A percentile compares a stretch with the other conserved stretches of the same genome.
These are phyloP conservation scores for cattle (Bos taurus) DNA, from an alignment of 2,113 vertebrate genomes.

Conservation along the genomic window DNA sequence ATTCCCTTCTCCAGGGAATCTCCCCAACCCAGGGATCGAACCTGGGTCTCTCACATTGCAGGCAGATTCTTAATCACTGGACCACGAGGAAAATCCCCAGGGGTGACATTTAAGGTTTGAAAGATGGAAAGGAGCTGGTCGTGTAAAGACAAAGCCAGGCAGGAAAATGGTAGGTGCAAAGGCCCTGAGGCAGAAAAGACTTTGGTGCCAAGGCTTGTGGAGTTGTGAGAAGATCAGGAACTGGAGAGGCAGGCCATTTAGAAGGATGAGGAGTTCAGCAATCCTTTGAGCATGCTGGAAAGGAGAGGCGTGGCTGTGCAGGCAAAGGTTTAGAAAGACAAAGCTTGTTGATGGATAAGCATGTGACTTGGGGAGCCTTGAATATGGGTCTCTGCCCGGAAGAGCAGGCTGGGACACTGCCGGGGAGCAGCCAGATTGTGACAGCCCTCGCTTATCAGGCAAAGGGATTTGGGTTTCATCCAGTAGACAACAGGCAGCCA, in stretches of 20 bases:
- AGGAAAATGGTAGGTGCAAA: neutral
- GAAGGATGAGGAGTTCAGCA: neutral
- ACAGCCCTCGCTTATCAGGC: neutral
- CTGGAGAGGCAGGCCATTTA: neutral
- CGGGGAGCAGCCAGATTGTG: neutral
- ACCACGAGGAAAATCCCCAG: neutral
- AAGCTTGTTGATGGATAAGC: neutral
- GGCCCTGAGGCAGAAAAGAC: neutral
- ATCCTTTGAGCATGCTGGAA: neutral
- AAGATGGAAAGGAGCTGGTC: neutral
- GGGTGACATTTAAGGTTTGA: neutral
- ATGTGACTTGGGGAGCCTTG: rapidly evolving
- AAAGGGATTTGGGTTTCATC: neutral
- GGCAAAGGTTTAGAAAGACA: neutral
- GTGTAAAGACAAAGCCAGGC: neutral
- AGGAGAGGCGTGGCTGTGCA: neutral
- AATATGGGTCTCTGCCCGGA: neutral
- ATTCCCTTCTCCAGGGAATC: neutral
- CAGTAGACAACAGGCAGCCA: neutral
- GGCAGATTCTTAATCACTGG: neutral
- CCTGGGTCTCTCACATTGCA: neutral
- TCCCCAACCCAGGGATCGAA: neutral
- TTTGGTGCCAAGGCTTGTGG: neutral
- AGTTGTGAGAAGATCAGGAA: neutral
- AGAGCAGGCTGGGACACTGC: neutral